Evolutionary conservation across 2,797 vertebrate species (phyloP).

Genomic region (Pampus argenteus): DNA sequence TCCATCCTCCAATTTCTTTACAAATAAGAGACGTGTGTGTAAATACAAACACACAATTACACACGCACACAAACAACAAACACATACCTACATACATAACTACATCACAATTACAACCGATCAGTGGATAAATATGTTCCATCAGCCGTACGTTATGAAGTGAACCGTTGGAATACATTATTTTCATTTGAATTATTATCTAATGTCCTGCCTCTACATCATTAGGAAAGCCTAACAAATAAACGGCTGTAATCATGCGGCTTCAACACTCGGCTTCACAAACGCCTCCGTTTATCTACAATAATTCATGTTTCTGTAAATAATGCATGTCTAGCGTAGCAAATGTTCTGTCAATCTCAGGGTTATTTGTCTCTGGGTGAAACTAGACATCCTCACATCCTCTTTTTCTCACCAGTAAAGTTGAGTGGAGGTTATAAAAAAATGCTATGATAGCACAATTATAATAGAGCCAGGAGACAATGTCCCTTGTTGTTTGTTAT

Average conservation of each 20-base stretch:
- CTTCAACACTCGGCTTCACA: slow-evolving; percentile 41
- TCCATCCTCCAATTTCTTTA: background rate
- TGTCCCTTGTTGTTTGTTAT: background rate
- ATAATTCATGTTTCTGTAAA: slow-evolving; percentile 57
- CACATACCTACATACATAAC: slow-evolving; percentile 5
- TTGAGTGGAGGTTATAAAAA: slow-evolving; percentile 22
- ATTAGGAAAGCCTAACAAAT: slow-evolving; percentile 72
- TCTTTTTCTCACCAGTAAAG: background rate
- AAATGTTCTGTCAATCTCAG: slow-evolving; percentile 42
- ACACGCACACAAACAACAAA: background rate
- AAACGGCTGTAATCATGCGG: slow-evolving; percentile 50
- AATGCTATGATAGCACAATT: background rate
- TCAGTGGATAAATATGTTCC: slow-evolving; percentile 42
- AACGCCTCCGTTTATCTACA: slow-evolving; percentile 50
- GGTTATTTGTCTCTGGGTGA: background rate
- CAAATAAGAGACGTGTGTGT: background rate
- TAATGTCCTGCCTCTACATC: slow-evolving; percentile 62
- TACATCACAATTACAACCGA: slow-evolving; percentile 30
- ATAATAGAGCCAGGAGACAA: slow-evolving; percentile 13
- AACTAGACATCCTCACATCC: background rate
- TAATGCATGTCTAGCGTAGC: slow-evolving; percentile 34
- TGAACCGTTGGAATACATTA: slow-evolving; percentile 53
- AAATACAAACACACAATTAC: background rate
- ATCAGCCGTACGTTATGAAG: slow-evolving; percentile 44
- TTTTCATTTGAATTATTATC: slow-evolving; percentile 63